Base-by-base conservation (phyloP, 2,113 vertebrate species). In the Girardinichthys multiradiatus region DNA sequence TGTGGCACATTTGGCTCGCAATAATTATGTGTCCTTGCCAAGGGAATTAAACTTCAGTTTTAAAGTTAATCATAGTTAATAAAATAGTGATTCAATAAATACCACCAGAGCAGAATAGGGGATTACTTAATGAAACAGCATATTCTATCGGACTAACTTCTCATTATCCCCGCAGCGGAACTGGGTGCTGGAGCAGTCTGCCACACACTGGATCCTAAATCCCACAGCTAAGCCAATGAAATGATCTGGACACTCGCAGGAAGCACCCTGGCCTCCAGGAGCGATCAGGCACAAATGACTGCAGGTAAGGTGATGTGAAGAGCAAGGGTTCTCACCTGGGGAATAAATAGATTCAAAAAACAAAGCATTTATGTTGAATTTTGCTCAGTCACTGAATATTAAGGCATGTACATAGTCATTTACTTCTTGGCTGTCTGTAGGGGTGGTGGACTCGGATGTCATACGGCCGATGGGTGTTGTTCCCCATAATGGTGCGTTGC, bases 151-250 rank as follows among this genome's bases (percentile, higher is more conserved):
- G 1, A 87, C 90, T 83, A 26, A 94, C 92, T 77, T 93, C 66
- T 93, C 91, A 39, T 94, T 93, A 88, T 94, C 93, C 4, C 90
- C 91, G 65, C 93, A 94, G 84, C 93, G 91, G 80, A 92, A 94
- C 86, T 93, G 91, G 4, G 92, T 94, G 81, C 93, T 94, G 85
- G 91, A 93, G 74, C 93, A 94, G 85, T 94, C 91, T 0, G 92
- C 91, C 1, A 93, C 91, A 78, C 93, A 93, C 77, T 91, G 91
- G 80, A 92, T 76, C 39, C 73, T 86, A 59, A 93, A 91, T 80
- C 91, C 92, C 30, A 92, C 29, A 7, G 64, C 4, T 3, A 93
- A 1, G 37, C 54, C 88, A 2, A 92, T 90, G 71, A 93, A 94
- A 76, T 93, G 80, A 86, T 94, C 91, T 0, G 93, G 93, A 84